These are phyloP conservation scores for Andrena flavipes DNA, from an alignment of 2,888 invertebrate species.

Conservation along the genomic window DNA sequence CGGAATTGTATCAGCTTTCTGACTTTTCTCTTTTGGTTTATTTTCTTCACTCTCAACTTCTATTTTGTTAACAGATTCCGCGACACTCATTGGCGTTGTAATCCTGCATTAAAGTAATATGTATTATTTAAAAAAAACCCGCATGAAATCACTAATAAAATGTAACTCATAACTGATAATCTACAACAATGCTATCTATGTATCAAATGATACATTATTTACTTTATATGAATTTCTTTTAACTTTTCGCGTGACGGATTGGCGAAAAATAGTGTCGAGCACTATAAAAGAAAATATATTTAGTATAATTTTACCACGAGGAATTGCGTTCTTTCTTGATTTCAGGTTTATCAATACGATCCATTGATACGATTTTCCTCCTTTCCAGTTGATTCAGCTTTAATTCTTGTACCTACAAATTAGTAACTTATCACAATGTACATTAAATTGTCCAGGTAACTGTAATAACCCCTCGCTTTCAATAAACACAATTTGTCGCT, in stretches of 20 bases:
- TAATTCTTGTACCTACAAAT: slow-evolving; percentile 80
- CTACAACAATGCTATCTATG: no score
- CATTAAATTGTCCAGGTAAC: neutral
- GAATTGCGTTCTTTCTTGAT: slow-evolving; percentile 77
- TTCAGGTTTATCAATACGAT: slow-evolving; percentile 78
- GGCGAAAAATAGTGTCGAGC: no score
- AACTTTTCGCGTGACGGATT: no score
- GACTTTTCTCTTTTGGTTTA: slow-evolving; percentile 76
- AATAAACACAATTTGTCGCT: neutral
- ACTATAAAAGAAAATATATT: neutral
- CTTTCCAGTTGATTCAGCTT: slow-evolving; percentile 82
- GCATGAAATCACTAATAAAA: neutral
- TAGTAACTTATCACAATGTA: slow-evolving; percentile 13
- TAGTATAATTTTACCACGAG: slow-evolving; percentile 65
- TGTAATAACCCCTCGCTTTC: neutral
- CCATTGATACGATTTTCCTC: slow-evolving; percentile 74
- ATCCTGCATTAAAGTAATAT: slow-evolving; percentile 50
- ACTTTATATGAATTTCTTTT: no score
- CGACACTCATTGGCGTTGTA: slow-evolving; percentile 63
- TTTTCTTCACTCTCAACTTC: slow-evolving; percentile 73
- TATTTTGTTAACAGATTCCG: slow-evolving; percentile 69
- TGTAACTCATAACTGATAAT: no score
- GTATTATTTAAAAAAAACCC: neutral
- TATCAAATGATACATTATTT: no score
- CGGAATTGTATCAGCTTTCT: slow-evolving; percentile 66